A percentile compares a stretch with the other conserved stretches of the same genome.
Conservation (phyloP, 2,797 vertebrate species). For the Pogonophryne albipinna region DNA sequence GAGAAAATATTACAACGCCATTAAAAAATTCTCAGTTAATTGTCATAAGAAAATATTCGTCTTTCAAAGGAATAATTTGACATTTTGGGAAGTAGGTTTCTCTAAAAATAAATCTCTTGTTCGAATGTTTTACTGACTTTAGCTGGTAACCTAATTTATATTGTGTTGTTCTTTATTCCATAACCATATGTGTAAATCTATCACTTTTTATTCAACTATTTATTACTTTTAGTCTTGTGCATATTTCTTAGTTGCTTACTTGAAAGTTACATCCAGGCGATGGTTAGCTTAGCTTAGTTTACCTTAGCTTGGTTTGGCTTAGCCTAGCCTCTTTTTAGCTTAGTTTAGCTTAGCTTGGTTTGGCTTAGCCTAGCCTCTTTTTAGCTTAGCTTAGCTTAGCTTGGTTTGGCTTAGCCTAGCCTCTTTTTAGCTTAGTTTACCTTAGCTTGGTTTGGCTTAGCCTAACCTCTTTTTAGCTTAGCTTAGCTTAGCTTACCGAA, state of each 20-base stretch:
- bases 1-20: constrained; percentile 1
- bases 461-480: not conserved
- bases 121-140: too few relatives aligned
- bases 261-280: not conserved
- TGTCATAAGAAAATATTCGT: not conserved
- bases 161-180: too few relatives aligned
- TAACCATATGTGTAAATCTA: too few relatives aligned
- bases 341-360: not conserved
- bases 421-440: too few relatives aligned
- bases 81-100: not conserved
- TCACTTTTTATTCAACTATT: too few relatives aligned
- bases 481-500: constrained; percentile 1
- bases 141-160: too few relatives aligned
- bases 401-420: not conserved
- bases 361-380: not conserved
- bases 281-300: too few relatives aligned
- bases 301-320: not conserved
- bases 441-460: not conserved
- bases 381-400: too few relatives aligned
- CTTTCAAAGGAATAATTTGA: not conserved
- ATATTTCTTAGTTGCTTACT: not conserved
- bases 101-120: too few relatives aligned
- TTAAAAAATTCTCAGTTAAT: constrained; percentile 13
- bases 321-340: not conserved
- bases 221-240: too few relatives aligned